These are phyloP conservation scores for Amphiprion clarkii DNA, from an alignment of 2,797 vertebrate genomes.

Conservation along the genomic window DNA sequence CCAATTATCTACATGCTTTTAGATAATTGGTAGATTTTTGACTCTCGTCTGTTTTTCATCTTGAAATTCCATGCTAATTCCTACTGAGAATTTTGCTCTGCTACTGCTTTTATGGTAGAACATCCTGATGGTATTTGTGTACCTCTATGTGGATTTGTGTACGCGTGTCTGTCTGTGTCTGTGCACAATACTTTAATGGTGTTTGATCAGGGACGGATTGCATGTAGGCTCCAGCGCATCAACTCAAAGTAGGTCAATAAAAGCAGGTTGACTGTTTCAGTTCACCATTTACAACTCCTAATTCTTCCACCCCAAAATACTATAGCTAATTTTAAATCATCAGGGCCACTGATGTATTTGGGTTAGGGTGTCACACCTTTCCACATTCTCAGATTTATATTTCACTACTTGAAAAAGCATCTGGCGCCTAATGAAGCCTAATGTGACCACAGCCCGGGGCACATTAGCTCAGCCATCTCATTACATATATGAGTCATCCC, in stretches of 20 bases:
- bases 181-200: slow-evolving; percentile 30
- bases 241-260: slow-evolving; percentile 78
- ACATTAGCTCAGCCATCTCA: slow-evolving; percentile 69
- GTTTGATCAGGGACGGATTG: slow-evolving; percentile 68
- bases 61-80: too few relatives aligned
- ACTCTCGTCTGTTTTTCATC: slow-evolving; percentile 1
- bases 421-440: slow-evolving; percentile 64
- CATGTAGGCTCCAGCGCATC: slow-evolving; percentile 56
- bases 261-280: slow-evolving; percentile 82
- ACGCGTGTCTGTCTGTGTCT: slow-evolving; percentile 9
- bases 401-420: slow-evolving; percentile 52
- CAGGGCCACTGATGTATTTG: slow-evolving; percentile 76
- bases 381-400: slow-evolving; percentile 55
- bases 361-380: slow-evolving; percentile 76
- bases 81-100: background rate
- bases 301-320: slow-evolving; percentile 60
- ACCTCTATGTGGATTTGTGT: slow-evolving; percentile 5
- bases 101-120: slow-evolving; percentile 11
- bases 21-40: background rate
- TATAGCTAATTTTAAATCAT: slow-evolving; percentile 80
- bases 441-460: slow-evolving; percentile 48
- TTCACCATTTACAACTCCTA: slow-evolving; percentile 68
- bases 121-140: background rate
- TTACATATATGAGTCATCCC: slow-evolving; percentile 62
- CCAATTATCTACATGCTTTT: too few relatives aligned